Conservation (phyloP, 2,113 vertebrate genomes). For the Progne subis region DNA sequence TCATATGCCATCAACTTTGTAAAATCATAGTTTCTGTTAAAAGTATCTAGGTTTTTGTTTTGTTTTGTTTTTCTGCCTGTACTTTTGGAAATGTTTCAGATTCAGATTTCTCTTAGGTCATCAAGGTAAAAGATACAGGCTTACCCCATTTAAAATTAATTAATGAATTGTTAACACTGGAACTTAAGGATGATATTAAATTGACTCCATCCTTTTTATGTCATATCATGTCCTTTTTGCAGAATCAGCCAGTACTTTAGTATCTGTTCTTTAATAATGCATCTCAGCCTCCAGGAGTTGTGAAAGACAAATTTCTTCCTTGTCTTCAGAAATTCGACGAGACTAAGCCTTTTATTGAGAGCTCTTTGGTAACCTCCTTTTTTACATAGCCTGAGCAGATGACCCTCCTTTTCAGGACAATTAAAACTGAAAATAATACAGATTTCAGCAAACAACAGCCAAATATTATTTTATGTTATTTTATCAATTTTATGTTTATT, state of each 20-base stretch:
- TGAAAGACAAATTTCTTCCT: background rate
- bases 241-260: background rate
- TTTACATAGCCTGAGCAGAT: background rate
- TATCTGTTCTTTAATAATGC: background rate
- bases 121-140: background rate
- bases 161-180: constrained; percentile 9
- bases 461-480: background rate
- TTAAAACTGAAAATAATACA: background rate
- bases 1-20: background rate
- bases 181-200: background rate
- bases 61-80: background rate
- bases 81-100: background rate
- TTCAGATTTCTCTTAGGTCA: background rate
- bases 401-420: background rate
- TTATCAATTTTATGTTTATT: background rate
- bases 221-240: background rate
- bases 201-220: background rate
- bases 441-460: background rate
- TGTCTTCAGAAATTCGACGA: background rate
- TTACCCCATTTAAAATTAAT: background rate
- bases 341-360: background rate
- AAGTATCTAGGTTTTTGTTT: background rate
- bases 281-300: background rate
- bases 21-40: background rate
- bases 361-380: background rate